Conservation (phyloP, 1,140 invertebrate genomes). For the Drosophila lowei region DNA sequence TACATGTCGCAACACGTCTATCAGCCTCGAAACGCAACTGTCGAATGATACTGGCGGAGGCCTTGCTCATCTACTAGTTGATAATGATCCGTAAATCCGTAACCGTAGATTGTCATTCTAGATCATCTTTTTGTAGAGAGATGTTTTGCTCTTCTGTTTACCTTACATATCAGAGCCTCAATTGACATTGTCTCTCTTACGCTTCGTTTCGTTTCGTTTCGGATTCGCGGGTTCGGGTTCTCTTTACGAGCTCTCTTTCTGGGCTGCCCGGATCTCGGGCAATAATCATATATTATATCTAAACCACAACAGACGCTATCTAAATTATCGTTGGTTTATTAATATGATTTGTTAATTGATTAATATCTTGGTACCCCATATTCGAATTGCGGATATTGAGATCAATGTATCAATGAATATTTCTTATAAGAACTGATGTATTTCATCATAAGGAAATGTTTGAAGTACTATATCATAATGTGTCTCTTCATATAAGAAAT, state of each 20-base stretch:
- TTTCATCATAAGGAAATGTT: slow-evolving; percentile 2
- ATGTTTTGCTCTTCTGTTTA: slow-evolving; percentile 27
- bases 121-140: not conserved
- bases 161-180: slow-evolving; percentile 60
- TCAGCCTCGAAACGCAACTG: slow-evolving; percentile 43
- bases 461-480: too few relatives aligned
- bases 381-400: not conserved
- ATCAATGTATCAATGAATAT: slow-evolving; percentile 1
- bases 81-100: slow-evolving; percentile 38
- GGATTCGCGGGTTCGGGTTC: not conserved
- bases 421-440: slow-evolving; percentile 22
- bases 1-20: slow-evolving; percentile 56
- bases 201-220: too few relatives aligned
- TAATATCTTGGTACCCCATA: slow-evolving; percentile 36
- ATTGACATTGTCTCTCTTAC: slow-evolving; percentile 21
- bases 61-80: slow-evolving; percentile 28
- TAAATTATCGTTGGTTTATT: slow-evolving; percentile 44
- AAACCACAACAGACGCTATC: slow-evolving; percentile 35
- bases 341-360: slow-evolving; percentile 43
- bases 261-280: not conserved
- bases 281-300: slow-evolving; percentile 41
- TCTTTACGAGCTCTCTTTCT: slow-evolving; percentile 13
- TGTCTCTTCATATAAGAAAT: too few relatives aligned
- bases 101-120: slow-evolving; percentile 26
- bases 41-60: slow-evolving; percentile 44